phyloP scores from a whole-genome alignment of 2,113 vertebrate genomes.

The Sisor rabdophorus region DNA sequence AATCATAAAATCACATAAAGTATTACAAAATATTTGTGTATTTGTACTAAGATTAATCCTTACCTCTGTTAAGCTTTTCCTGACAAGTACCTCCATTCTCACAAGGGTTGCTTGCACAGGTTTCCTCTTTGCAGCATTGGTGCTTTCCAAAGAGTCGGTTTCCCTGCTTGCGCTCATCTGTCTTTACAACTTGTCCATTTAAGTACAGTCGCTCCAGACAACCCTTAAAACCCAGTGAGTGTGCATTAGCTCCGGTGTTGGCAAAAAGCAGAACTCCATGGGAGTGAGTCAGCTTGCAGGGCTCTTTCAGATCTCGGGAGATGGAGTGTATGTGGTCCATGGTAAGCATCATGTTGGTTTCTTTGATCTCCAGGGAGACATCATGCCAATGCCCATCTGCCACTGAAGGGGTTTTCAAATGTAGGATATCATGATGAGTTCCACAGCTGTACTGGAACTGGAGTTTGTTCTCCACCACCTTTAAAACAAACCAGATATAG shows the following conservation, averaged over 20 bases:
- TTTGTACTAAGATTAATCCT: constrained; percentile 23
- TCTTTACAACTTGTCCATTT: constrained; percentile 69
- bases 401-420: constrained; percentile 54
- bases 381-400: constrained; percentile 80
- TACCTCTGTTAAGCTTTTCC: constrained; percentile 73
- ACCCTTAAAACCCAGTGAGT: constrained; percentile 73
- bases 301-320: constrained; percentile 60
- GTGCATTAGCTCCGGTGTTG: constrained; percentile 17
- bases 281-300: constrained; percentile 65
- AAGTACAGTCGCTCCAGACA: constrained; percentile 80
- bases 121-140: constrained; percentile 71
- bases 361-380: constrained; percentile 77
- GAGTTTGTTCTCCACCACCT: constrained; percentile 68
- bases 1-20: not conserved
- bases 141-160: constrained; percentile 72
- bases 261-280: constrained; percentile 74
- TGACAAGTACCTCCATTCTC: constrained; percentile 78
- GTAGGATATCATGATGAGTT: constrained; percentile 59
- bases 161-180: constrained; percentile 54
- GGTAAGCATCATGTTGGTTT: constrained; percentile 64
- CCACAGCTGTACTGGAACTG: constrained; percentile 75
- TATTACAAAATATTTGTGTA: not conserved
- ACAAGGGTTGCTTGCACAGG: constrained; percentile 75
- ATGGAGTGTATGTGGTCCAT: constrained; percentile 64
- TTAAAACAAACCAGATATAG: constrained; percentile 2